These are phyloP conservation scores for Exocentrus adspersus DNA, from an alignment of 2,888 invertebrate genomes.

Conservation along the genomic window DNA sequence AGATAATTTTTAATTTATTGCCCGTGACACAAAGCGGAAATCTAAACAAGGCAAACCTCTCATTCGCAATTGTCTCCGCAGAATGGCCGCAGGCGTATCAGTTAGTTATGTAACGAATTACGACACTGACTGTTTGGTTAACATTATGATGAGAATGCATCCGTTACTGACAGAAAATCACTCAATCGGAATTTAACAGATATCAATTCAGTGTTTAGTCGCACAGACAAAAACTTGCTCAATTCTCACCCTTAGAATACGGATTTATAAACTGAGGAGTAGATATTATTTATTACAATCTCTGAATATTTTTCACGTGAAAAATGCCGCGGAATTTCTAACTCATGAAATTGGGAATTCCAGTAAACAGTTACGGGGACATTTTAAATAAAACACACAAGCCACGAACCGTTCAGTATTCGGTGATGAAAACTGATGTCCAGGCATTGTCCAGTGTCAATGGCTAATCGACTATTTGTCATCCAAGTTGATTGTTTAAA, in stretches of 20 bases:
- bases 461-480: conserved; percentile 3
- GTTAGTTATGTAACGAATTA: conserved; percentile 4
- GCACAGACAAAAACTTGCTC: no score
- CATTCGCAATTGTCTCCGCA: not conserved
- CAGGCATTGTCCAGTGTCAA: not conserved
- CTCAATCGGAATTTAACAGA: not conserved
- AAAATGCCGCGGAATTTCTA: not conserved
- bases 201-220: no score
- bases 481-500: not conserved
- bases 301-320: not conserved
- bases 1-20: no score
- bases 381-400: not conserved
- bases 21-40: no score
- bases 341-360: not conserved
- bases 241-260: no score
- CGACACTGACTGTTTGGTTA: not conserved
- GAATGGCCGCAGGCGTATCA: not conserved
- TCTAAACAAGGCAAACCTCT: no score
- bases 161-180: not conserved
- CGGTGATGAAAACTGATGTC: not conserved
- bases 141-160: not conserved
- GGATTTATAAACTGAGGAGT: no score
- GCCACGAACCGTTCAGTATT: not conserved
- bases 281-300: no score
- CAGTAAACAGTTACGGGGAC: not conserved